Base-by-base conservation (phyloP, 2,888 invertebrate genomes). In the Epicampocera succincta region DNA sequence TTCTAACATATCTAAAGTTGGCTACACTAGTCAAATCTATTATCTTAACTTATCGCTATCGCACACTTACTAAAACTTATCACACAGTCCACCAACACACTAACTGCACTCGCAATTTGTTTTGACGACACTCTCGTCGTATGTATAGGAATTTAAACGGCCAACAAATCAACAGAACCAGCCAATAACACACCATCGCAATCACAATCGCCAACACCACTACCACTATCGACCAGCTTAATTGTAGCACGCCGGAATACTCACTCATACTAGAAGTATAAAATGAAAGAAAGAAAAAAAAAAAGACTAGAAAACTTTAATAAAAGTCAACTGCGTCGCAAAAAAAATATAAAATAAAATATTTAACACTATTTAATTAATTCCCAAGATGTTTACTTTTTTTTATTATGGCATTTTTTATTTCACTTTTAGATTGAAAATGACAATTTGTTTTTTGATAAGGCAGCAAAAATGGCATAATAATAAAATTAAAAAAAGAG, bases 391-490 rank as follows among this genome's bases (percentile, higher is more conserved):
- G 61, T 69, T 76, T 77, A 54, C 33, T 38, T 65, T 56, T 63
- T 63, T n/a, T 71, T 71, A 63, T 71, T 77, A 65, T 78, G 50
- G 50, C 71, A 65, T 56, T 48, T 29, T 65, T 40, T n/a, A n/a
- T n/a, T 38, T 15, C 25, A 13, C 19, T 56, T 58, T 58, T 13
- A 17, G 17, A 15, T 25, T 15, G 9, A 19, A 58, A 15, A 13
- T 56, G 15, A 19, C 25, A 44, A 68, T 50, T 63, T 48, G 44
- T 19, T 33, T 17, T 65, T 38, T 25, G 33, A 33, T 33, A 33
- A 33, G 6, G 8, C 3, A 33, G 9, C 3, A 33, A 33, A 33
- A 33, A 33, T 9, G 9, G 1, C 33, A 33, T 5, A 5, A 33
- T 33, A 33, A 33, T 33, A 33, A 33, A 33, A 33, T 33, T n/a